Evolutionary conservation across 2,888 invertebrate genomes (phyloP), one percentile per base, ranked within the genome.

Genomic region (Tipula confusa): DNA sequence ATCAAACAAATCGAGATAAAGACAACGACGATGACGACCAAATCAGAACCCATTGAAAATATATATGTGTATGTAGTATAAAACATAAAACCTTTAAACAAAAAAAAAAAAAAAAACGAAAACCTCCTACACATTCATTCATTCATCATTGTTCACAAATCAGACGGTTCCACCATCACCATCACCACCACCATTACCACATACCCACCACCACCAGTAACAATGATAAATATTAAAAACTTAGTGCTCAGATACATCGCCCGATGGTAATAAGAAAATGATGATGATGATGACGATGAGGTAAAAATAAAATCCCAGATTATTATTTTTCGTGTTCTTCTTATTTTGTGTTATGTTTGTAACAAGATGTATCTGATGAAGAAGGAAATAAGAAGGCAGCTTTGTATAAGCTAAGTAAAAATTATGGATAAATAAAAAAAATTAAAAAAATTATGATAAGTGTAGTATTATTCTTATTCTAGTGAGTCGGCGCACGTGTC

Each of bases 311-410:
- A 64, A 64, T 64, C 64, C 64, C 64, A 64, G 64, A 18, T 64
- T 64, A 64, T 64, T 64, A 64, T 64, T 64, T n/a, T 64, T 64
- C 64, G 64, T 64, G 18, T 64, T 64, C 64, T 64, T 24, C 18
- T n/a, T 64, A 64, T 64, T n/a, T 43, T 43, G 36, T 36, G 36
- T 43, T 43, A n/a, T n/a, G 15, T 43, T 64, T 64, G 64, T 64
- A 64, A 64, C 64, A 64, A 64, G 64, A 64, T 64, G 64, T 64
- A 64, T 64, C 64, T 64, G 64, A 64, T 64, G 64, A 64, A 64
- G 64, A 64, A 64, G 64, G 64, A 64, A 64, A 64, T 64, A 64
- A 64, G 24, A 64, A 64, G 64, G 64, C 64, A 64, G 64, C 43
- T n/a, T 2, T 43, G 2, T 36, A 36, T 36, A 36, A 36, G 36